Evolutionary conservation across 2,797 vertebrate species (phyloP).

Genomic region (Novumbra hubbsi): DNA sequence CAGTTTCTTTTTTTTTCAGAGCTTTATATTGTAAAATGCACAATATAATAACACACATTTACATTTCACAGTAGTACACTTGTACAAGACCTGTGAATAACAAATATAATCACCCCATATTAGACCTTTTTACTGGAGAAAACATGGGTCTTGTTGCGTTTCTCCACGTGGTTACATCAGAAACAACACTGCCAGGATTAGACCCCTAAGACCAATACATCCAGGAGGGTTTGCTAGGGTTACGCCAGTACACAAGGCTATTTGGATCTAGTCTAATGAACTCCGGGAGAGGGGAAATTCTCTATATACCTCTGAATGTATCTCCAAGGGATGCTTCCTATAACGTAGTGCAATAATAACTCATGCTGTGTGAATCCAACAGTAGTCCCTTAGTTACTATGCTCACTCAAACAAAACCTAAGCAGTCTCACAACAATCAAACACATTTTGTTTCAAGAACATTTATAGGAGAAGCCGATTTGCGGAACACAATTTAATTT

Average conservation of each 20-base stretch:
- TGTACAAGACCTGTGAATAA: too few species aligned
- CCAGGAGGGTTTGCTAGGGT: conserved; percentile 55
- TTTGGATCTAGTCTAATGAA: conserved; percentile 47
- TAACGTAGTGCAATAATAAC: conserved; percentile 41
- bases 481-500: too few species aligned
- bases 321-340: conserved; percentile 40
- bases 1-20: too few species aligned
- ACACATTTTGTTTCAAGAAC: conserved; percentile 36
- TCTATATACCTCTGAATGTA: conserved; percentile 56
- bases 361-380: conserved; percentile 50
- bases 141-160: conserved; percentile 22
- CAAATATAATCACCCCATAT: too few species aligned
- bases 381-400: conserved; percentile 60
- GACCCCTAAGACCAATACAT: conserved; percentile 23
- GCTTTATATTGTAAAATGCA: too few species aligned
- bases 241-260: conserved; percentile 59
- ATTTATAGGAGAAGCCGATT: not conserved
- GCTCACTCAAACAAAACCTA: conserved; percentile 56
- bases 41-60: too few species aligned
- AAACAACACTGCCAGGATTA: not conserved
- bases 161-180: not conserved
- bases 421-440: conserved; percentile 17
- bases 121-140: not conserved
- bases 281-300: conserved; percentile 45
- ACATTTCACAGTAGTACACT: too few species aligned